phyloP scores from a whole-genome alignment of 2,113 vertebrate species.

The Ploceus nigricollis region DNA sequence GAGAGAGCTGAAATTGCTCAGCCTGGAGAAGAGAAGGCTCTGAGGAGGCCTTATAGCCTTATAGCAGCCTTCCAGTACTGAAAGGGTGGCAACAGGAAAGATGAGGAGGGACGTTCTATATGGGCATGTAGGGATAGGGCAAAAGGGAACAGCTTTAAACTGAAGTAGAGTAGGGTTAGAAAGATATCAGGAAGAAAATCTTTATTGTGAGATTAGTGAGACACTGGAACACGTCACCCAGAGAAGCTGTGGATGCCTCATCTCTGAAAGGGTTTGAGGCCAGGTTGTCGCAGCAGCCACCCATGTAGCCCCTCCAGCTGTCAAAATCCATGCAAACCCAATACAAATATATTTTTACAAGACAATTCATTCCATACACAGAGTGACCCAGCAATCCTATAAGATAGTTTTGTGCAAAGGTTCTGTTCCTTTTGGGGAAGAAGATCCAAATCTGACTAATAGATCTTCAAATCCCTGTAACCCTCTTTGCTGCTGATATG shows the following conservation, averaged over 20 bases:
- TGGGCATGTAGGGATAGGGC: too few species aligned
- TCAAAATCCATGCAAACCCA: not conserved
- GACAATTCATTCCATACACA: not conserved
- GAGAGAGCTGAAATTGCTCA: not conserved
- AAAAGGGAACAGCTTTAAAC: not conserved
- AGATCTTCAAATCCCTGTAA: not conserved
- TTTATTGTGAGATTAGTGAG: not conserved
- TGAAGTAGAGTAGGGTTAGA: not conserved
- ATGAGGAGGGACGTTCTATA: not conserved
- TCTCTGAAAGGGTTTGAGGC: not conserved
- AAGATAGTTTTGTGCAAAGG: not conserved
- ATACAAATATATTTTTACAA: not conserved
- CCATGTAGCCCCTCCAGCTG: not conserved
- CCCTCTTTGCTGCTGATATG: not conserved
- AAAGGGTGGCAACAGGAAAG: not conserved
- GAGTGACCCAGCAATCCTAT: not conserved
- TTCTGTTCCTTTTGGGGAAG: not conserved
- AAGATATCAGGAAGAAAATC: not conserved
- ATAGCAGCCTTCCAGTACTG: not conserved
- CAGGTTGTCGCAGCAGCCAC: not conserved
- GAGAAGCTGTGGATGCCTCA: not conserved
- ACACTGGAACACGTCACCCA: not conserved
- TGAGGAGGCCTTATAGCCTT: not conserved
- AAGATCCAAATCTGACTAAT: not conserved
- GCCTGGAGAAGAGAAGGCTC: not conserved